Conservation (phyloP, 1,140 invertebrate species). For the Drosophila ficusphila region DNA sequence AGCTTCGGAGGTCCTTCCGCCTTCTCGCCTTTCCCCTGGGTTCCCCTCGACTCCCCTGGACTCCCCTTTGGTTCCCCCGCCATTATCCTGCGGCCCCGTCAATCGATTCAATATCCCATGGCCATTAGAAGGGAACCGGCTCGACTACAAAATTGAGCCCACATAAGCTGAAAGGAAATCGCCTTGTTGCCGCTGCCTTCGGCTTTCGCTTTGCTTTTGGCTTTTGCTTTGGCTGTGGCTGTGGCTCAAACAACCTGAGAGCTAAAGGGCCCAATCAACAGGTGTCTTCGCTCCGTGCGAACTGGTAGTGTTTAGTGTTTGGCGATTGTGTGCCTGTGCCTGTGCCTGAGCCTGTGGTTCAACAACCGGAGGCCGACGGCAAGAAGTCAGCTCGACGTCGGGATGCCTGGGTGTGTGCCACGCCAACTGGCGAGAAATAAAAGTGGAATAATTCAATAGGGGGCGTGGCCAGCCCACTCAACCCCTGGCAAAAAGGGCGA, state of each 20-base stretch:
- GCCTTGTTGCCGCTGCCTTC: conserved; percentile 36
- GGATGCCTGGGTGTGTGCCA: conserved; percentile 30
- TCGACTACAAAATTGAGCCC: conserved; percentile 56
- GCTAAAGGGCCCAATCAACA: conserved; percentile 53
- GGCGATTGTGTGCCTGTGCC: conserved; percentile 35
- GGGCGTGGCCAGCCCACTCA: conserved; percentile 21
- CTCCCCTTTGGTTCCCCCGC: no score
- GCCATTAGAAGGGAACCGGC: conserved; percentile 51
- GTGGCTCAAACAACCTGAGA: conserved; percentile 34
- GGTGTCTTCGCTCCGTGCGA: conserved; percentile 20
- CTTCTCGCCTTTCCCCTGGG: no score
- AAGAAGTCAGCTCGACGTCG: conserved; percentile 44
- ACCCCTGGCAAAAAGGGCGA: background rate
- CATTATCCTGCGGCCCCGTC: conserved; percentile 3
- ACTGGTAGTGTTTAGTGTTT: conserved; percentile 3
- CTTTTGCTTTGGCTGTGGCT: background rate
- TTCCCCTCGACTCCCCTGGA: background rate
- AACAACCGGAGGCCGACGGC: conserved; percentile 56
- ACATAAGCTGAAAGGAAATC: conserved; percentile 60
- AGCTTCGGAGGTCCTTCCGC: background rate
- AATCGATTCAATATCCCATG: conserved; percentile 52
- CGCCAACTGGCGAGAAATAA: conserved; percentile 67
- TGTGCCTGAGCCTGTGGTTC: conserved; percentile 66
- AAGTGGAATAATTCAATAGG: conserved; percentile 74
- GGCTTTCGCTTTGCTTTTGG: conserved; percentile 10